These are phyloP conservation scores for Oeneis ivallda DNA, from an alignment of 2,888 invertebrate genomes.

Conservation along the genomic window DNA sequence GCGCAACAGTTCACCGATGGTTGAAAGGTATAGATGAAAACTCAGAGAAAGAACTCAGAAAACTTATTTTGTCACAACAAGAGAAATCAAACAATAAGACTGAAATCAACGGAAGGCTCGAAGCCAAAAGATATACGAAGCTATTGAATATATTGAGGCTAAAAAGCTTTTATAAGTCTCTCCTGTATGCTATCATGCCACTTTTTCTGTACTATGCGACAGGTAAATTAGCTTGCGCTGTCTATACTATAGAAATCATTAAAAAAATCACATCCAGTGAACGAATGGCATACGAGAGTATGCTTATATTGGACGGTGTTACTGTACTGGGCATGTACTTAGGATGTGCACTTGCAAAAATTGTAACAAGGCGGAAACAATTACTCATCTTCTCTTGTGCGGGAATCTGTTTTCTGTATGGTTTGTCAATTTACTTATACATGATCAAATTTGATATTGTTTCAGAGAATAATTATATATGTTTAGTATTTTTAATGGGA, in stretches of 20 bases:
- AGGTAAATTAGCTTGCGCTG: slow-evolving; percentile 27
- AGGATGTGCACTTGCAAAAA: slow-evolving; percentile 41
- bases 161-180: slow-evolving; percentile 33
- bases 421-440: slow-evolving; percentile 22
- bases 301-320: slow-evolving; percentile 32
- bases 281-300: slow-evolving; percentile 24
- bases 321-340: slow-evolving; percentile 47
- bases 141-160: slow-evolving; percentile 11
- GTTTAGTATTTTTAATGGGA: slow-evolving; percentile 25
- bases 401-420: slow-evolving; percentile 9
- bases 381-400: slow-evolving; percentile 35
- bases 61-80: slow-evolving; percentile 29
- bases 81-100: slow-evolving; percentile 23
- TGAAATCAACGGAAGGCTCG: not conserved
- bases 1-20: slow-evolving; percentile 37
- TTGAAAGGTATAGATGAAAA: slow-evolving; percentile 31
- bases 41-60: slow-evolving; percentile 35
- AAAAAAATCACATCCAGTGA: slow-evolving; percentile 28
- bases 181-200: slow-evolving; percentile 17
- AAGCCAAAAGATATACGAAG: not conserved
- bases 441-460: slow-evolving; percentile 11
- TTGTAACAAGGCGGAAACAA: slow-evolving; percentile 44
- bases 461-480: slow-evolving; percentile 10
- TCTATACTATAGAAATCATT: slow-evolving; percentile 29
- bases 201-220: slow-evolving; percentile 12